Conservation (phyloP, 1,140 invertebrate species). For the Argopecten irradians region DNA sequence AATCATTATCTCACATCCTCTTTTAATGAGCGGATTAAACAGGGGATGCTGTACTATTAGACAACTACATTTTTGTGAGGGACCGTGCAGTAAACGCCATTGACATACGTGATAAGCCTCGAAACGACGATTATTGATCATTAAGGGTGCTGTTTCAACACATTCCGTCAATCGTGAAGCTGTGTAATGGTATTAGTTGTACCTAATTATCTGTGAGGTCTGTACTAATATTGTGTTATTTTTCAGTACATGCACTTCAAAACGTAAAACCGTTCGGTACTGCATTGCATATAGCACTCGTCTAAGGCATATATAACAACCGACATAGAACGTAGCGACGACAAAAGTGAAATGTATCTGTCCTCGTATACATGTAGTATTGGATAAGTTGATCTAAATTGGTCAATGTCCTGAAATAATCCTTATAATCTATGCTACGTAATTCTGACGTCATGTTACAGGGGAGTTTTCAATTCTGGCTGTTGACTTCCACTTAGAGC, state of each 20-base stretch:
- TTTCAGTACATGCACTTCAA: too few species aligned
- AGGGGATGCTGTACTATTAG: too few species aligned
- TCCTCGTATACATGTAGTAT: too few species aligned
- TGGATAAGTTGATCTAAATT: too few species aligned
- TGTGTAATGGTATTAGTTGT: not conserved
- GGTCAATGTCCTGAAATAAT: too few species aligned
- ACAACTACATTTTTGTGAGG: not conserved
- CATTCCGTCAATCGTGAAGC: not conserved
- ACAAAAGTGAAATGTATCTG: too few species aligned
- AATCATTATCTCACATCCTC: not conserved
- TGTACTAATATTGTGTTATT: not conserved
- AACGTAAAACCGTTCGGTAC: too few species aligned
- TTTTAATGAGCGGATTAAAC: not conserved
- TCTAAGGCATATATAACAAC: too few species aligned
- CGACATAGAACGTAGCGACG: too few species aligned
- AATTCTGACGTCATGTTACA: too few species aligned
- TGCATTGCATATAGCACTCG: too few species aligned
- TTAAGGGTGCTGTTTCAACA: not conserved
- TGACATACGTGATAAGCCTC: not conserved
- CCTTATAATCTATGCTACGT: too few species aligned
- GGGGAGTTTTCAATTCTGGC: slow-evolving; percentile 83
- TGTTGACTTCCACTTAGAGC: slow-evolving; percentile 91
- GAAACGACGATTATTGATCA: not conserved
- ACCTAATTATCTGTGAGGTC: not conserved
- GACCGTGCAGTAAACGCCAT: not conserved